Conservation (phyloP, 1,140 invertebrate species). For the Drosophila pseudoananassae region DNA sequence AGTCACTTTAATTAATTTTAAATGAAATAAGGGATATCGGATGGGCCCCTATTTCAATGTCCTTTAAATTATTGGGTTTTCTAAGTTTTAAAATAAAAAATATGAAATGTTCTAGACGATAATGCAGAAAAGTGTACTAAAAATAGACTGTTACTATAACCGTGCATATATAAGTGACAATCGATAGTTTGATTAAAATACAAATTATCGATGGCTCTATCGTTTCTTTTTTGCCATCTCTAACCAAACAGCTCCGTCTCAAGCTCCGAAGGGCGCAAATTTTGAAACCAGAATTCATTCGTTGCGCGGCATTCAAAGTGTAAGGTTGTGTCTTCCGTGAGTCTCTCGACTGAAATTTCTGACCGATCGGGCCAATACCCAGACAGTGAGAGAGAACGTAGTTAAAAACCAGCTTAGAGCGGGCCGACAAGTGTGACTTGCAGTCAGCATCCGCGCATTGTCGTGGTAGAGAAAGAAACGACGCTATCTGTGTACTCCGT, state of each 20-base stretch:
- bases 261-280: constrained; percentile 3
- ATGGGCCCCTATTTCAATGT: no score
- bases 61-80: neutral
- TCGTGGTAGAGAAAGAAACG: constrained; percentile 63
- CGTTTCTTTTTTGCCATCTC: neutral
- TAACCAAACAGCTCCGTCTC: neutral
- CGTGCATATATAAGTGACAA: neutral
- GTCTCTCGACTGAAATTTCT: constrained; percentile 22
- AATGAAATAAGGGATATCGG: neutral
- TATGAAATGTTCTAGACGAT: no score
- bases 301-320: constrained; percentile 41
- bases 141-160: neutral
- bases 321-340: constrained; percentile 44
- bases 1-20: neutral
- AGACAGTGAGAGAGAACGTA: constrained; percentile 40
- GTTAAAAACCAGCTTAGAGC: constrained; percentile 71
- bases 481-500: constrained; percentile 36
- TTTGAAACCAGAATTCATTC: constrained; percentile 24
- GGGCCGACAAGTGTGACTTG: constrained; percentile 64
- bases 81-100: neutral
- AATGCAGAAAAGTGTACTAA: neutral
- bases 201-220: neutral
- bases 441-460: constrained; percentile 62
- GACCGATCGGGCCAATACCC: constrained; percentile 28
- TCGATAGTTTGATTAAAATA: neutral